Conservation (phyloP, 2,797 vertebrate genomes). For the Scolopax bukidnonensis region DNA sequence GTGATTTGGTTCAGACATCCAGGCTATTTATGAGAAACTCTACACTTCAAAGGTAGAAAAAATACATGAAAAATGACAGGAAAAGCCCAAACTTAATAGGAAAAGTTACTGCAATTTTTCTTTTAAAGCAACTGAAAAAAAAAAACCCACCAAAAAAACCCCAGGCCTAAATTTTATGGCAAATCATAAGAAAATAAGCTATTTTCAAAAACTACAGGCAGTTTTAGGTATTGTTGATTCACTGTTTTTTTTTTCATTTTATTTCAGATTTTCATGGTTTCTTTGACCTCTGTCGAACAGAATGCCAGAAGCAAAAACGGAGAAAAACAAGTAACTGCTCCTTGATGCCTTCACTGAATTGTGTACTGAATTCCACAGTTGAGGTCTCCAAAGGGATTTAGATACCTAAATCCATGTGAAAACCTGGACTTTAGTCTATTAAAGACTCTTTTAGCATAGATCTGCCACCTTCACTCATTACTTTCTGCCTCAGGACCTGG, state of each 20-base stretch:
- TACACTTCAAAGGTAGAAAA: neutral
- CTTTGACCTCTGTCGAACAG: neutral
- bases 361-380: neutral
- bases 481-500: constrained; percentile 13
- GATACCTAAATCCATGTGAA: constrained; percentile 3
- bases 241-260: neutral
- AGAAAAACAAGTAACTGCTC: neutral
- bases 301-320: neutral
- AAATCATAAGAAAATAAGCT: neutral
- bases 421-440: neutral
- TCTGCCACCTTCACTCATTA: constrained; percentile 22
- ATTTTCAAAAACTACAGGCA: neutral
- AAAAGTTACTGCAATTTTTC: neutral
- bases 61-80: neutral
- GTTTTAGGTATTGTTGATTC: neutral
- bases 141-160: too few relatives aligned
- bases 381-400: constrained; percentile 11
- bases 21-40: neutral
- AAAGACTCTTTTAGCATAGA: constrained; percentile 30
- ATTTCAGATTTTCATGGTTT: neutral
- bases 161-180: fast-evolving
- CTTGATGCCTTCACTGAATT: neutral
- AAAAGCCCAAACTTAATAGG: neutral
- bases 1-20: neutral
- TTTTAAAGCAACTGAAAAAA: neutral